These are phyloP conservation scores for Drosophila orosa DNA, from an alignment of 1,140 invertebrate species.

Conservation along the genomic window DNA sequence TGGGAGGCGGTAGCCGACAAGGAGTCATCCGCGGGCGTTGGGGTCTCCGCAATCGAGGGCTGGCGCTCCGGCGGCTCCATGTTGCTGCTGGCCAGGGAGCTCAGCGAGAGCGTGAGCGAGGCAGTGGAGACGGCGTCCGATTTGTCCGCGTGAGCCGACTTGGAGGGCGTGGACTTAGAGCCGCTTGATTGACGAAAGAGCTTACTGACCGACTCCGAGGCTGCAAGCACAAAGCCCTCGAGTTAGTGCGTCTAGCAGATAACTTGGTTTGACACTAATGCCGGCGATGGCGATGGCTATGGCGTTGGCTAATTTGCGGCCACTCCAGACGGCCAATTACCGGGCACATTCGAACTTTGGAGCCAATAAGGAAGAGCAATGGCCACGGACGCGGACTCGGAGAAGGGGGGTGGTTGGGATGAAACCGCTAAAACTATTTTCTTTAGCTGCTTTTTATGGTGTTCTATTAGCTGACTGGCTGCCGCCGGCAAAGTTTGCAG, in stretches of 20 bases:
- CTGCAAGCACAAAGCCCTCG: slow-evolving; percentile 56
- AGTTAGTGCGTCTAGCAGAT: slow-evolving; percentile 58
- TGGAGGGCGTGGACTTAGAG: slow-evolving; percentile 63
- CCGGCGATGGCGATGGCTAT: slow-evolving; percentile 63
- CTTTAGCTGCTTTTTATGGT: slow-evolving; percentile 43
- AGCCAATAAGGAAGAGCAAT: slow-evolving; percentile 18
- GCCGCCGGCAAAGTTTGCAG: slow-evolving; percentile 30
- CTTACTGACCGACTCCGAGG: slow-evolving; percentile 82
- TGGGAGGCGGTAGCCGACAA: slow-evolving; percentile 63
- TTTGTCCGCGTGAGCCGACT: slow-evolving; percentile 60
- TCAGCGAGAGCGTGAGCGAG: slow-evolving; percentile 73
- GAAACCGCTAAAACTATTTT: slow-evolving; percentile 59
- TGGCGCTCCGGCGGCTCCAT: slow-evolving; percentile 50
- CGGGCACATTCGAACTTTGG: slow-evolving; percentile 57
- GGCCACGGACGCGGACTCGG: neutral
- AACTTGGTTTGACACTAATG: slow-evolving; percentile 75
- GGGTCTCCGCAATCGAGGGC: slow-evolving; percentile 63
- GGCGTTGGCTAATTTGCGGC: slow-evolving; percentile 72
- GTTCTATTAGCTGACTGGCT: slow-evolving; percentile 40
- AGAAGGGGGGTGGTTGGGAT: neutral
- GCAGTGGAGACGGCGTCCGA: slow-evolving; percentile 67
- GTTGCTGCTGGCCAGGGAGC: slow-evolving; percentile 65
- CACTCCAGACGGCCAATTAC: slow-evolving; percentile 62
- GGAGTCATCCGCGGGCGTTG: slow-evolving; percentile 66
- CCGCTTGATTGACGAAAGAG: slow-evolving; percentile 80